Evolutionary conservation across 92 coral and sea anemone species (phyloP).

Genomic region (Epizoanthus scotinus): DNA sequence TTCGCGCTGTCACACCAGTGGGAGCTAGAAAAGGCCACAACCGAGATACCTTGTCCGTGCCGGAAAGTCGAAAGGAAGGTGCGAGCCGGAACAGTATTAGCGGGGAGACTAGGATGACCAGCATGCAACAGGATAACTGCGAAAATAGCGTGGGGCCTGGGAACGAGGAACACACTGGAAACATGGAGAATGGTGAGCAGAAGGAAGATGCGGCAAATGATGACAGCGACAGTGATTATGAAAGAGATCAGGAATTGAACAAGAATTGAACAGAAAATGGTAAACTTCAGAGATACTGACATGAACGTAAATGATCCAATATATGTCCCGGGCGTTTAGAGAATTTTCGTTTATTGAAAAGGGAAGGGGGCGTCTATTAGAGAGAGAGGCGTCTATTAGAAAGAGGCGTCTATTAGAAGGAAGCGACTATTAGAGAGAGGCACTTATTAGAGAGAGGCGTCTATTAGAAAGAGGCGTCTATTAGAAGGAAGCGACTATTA

Average conservation of each 20-base stretch:
- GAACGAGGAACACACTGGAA: neutral
- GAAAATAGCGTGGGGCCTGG: neutral
- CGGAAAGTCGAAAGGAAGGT: neutral
- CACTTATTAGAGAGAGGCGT: too few relatives aligned
- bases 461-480: too few relatives aligned
- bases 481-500: too few relatives aligned
- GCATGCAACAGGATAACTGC: neutral
- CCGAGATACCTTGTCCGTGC: neutral
- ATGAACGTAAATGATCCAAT: too few relatives aligned
- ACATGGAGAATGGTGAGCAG: neutral
- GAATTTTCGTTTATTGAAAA: too few relatives aligned
- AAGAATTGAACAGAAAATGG: neutral
- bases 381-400: too few relatives aligned
- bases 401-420: too few relatives aligned
- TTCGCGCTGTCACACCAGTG: slow-evolving; percentile 29
- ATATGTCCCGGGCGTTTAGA: too few relatives aligned
- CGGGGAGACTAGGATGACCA: neutral
- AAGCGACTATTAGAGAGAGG: too few relatives aligned
- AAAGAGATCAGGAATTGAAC: neutral
- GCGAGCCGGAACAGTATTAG: neutral
- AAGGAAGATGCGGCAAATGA: neutral
- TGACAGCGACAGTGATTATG: neutral
- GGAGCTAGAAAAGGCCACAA: neutral
- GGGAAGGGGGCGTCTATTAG: too few relatives aligned
- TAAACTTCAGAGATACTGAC: neutral